Evolutionary conservation across 1,140 invertebrate species (phyloP), one percentile per base, ranked within the genome.

Genomic region (Drosophila subpulchrella): DNA sequence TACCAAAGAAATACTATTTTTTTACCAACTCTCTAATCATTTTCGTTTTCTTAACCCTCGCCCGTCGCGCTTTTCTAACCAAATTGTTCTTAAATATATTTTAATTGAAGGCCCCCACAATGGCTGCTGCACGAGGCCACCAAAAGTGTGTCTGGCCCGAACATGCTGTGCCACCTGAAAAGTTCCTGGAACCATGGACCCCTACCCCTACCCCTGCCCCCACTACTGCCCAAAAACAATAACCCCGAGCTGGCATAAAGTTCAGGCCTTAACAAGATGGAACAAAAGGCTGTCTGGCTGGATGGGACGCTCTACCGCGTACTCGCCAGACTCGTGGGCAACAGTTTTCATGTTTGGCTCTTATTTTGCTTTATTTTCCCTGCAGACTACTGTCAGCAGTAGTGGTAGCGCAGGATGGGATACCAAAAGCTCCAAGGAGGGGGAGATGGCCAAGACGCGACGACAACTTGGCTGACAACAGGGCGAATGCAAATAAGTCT

Each of bases 141-240:
- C 84, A 89, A 84, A 89, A 89, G 84, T 89, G 84, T 89, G 84
- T 89, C 74, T 84, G 78, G 59, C 46, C 54, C 62, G 62, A 79
- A 81, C 84, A 89, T 84, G 84, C 84, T 89, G 85, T 84, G 84
- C 84, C 84, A 89, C 84, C 84, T 89, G 84, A 89, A 89, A 89
- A 89, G 84, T 89, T 89, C 84, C 70, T 62, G 80, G 84, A 89
- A 89, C 65, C 78, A 66, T 61, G 67, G 54, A n/a, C n/a, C n/a
- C n/a, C n/a, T n/a, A n/a, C n/a, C n/a, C n/a, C n/a, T n/a, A n/a
- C n/a, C 56, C 67, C 7, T 7, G 6, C 51, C 44, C 46, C 67
- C 62, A 60, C 59, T 27, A 42, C 79, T 44, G 65, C 44, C 54
- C 81, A 76, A 62, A 82, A 88, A 86, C 79, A 86, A 86, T 86